Evolutionary conservation across 37 sponge, comb jelly and placozoan genomes (phyloP), one percentile per base, ranked within the genome.

Genomic region (Amphimedon queenslandica): DNA sequence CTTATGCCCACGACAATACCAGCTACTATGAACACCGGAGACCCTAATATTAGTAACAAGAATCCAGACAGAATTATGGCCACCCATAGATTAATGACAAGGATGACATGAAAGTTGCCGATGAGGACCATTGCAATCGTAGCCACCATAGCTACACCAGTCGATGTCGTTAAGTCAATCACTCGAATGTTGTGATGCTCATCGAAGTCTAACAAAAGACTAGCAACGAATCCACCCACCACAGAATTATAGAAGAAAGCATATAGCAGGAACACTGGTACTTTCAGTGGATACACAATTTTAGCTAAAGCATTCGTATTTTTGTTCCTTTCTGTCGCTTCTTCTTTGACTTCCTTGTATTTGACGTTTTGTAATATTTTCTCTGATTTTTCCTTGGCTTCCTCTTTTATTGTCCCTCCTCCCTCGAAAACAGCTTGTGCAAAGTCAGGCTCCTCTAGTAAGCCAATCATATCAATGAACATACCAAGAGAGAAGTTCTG

Each of bases 401-500:
- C 69, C 0, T 79, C 35, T 1, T 24, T 11, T 3, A 41, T 66
- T n/a, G 70, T 13, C 13, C 13, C 8, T 47, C 13, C 66, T 0
- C 71, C 63, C 10, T 61, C 55, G 36, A 83, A 83, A 20, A 83
- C 77, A 64, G 72, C 37, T 16, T 76, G 71, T 0, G 84, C 77
- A 71, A 83, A 76, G 27, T 72, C 36, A 28, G 65, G 53, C 37
- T 56, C 66, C 43, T 83, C 77, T 11, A 83, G 72, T 40, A 83
- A 24, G 13, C 72, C 61, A 23, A 77, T 63, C 77, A 83, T 83
- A 37, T 83, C 57, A n/a, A 83, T 37, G 58, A 64, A 83, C 27
- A 83, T 72, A 1, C 84, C 64, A 35, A 77, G 53, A 20, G 77
- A 41, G 57, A 83, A 83, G 28, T 83, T 63, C 35, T 55, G 43